Evolutionary conservation across 2,888 invertebrate genomes (phyloP).

Genomic region (Conomelus anceps): DNA sequence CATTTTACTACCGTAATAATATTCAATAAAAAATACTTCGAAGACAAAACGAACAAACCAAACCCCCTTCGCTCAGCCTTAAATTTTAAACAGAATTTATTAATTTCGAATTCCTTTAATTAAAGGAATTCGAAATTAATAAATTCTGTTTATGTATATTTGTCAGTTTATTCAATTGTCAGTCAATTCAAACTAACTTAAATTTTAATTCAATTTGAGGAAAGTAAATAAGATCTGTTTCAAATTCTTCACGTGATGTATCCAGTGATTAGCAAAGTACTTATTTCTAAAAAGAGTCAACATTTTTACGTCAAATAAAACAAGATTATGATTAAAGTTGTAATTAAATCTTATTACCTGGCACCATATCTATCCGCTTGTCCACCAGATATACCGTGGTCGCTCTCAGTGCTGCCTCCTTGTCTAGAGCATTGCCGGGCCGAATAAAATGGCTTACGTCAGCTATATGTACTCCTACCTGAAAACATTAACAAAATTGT

Average conservation of each 20-base stretch:
- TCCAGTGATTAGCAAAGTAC: not conserved
- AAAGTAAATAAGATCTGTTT: no score
- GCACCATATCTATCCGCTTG: slow-evolving; percentile 84
- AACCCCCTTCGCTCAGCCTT: no score
- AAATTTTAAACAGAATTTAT: no score
- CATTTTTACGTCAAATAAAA: not conserved
- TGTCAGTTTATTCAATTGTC: no score
- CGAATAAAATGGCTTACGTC: slow-evolving; percentile 97
- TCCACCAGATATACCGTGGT: slow-evolving; percentile 97
- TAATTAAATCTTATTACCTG: slow-evolving; percentile 39
- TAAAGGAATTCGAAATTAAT: no score
- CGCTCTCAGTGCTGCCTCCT: slow-evolving; percentile 86
- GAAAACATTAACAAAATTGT: slow-evolving; percentile 24
- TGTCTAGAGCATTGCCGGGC: slow-evolving; percentile 85
- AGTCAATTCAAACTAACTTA: no score
- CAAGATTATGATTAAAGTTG: not conserved
- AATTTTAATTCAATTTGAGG: no score
- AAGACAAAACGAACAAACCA: no score
- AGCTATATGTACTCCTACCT: slow-evolving; percentile 95
- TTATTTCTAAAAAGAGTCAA: not conserved
- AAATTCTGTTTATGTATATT: no score
- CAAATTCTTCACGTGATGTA: not conserved
- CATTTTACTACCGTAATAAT: no score
- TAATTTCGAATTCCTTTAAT: no score
- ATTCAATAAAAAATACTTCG: no score